Conservation (phyloP, 2,797 vertebrate genomes). For the Chaetophractus vellerosus region DNA sequence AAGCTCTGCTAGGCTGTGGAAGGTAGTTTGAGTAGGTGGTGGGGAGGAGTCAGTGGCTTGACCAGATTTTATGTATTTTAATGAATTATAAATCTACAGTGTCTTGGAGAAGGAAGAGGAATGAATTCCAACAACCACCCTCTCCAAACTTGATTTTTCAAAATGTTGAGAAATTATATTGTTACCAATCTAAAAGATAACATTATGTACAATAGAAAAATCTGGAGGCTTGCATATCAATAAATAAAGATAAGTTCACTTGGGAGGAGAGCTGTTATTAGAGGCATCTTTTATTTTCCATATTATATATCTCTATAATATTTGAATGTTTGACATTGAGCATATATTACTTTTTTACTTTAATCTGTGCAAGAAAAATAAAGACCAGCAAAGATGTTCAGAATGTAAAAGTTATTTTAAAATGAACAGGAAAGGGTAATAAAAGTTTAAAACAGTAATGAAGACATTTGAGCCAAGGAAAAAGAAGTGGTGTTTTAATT, state of each 20-base stretch:
- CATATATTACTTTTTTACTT: constrained; percentile 38
- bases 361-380: constrained; percentile 14
- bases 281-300: background rate
- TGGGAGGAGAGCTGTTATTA: background rate
- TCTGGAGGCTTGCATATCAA: background rate
- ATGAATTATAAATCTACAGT: constrained; percentile 18
- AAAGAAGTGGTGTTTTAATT: constrained; percentile 62
- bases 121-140: background rate
- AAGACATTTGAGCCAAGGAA: background rate
- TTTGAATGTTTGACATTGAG: constrained; percentile 47
- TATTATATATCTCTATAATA: background rate
- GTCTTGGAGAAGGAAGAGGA: background rate
- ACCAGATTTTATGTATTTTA: constrained; percentile 54
- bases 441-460: constrained; percentile 39
- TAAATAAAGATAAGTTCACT: constrained; percentile 39
- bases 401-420: background rate
- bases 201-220: background rate
- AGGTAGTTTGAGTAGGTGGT: background rate
- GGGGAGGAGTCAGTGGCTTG: background rate
- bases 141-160: background rate
- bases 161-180: constrained; percentile 14
- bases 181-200: background rate
- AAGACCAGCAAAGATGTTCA: background rate
- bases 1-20: background rate
- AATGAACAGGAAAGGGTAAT: background rate